A percentile compares a stretch with the other conserved stretches of the same genome.
These are phyloP conservation scores for Drosophila setosimentum DNA, from an alignment of 2,888 invertebrate species.

Conservation along the genomic window DNA sequence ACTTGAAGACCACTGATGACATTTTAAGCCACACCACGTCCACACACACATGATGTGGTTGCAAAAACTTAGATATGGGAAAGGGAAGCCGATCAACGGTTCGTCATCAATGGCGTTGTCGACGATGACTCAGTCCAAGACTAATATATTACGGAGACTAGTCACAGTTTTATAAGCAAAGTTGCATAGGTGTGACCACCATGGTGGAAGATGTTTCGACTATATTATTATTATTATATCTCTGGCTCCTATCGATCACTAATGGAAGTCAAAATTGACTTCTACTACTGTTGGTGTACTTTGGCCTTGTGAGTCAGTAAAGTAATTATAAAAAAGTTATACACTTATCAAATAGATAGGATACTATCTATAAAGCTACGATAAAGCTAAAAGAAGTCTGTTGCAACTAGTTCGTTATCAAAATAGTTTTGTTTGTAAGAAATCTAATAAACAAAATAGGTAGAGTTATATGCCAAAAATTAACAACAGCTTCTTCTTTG, in stretches of 20 bases:
- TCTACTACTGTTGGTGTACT: neutral
- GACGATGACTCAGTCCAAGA: conserved; percentile 19
- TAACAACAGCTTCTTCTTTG: conserved; percentile 2
- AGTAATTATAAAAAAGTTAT: neutral
- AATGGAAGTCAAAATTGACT: neutral
- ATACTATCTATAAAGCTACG: neutral
- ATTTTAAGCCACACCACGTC: conserved; percentile 34
- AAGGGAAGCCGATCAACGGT: neutral
- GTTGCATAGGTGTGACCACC: conserved; percentile 4
- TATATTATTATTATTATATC: neutral
- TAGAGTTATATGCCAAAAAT: neutral
- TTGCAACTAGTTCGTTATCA: neutral
- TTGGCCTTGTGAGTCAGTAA: neutral
- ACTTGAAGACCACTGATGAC: conserved; percentile 9
- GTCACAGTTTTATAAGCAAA: neutral
- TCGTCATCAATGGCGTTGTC: neutral
- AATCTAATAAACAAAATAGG: neutral
- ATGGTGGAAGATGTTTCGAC: neutral
- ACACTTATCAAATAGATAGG: neutral
- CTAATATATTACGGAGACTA: neutral
- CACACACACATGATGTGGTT: neutral
- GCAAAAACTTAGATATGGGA: neutral
- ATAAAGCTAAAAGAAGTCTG: neutral
- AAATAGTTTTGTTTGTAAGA: neutral
- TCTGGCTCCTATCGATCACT: neutral